phyloP scores from a whole-genome alignment of 2,797 vertebrate genomes.

The Acanthopagrus latus region DNA sequence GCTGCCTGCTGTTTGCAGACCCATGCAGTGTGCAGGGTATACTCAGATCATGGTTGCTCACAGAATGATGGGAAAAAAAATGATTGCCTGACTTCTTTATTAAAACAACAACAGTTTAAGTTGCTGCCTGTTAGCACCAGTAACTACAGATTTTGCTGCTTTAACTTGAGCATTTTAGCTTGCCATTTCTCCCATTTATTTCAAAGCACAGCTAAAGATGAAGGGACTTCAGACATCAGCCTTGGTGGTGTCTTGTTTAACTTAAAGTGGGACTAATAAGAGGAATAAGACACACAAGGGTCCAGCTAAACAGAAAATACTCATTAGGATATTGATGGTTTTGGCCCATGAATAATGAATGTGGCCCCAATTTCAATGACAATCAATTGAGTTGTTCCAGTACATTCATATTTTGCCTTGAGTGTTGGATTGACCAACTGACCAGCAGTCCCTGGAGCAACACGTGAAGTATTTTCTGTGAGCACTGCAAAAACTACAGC shows the following conservation, averaged over 20 bases:
- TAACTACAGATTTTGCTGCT: too few relatives aligned
- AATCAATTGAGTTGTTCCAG: not conserved
- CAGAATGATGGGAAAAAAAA: too few relatives aligned
- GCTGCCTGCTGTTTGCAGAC: too few relatives aligned
- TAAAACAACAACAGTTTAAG: too few relatives aligned
- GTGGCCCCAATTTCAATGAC: not conserved
- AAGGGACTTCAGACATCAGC: not conserved
- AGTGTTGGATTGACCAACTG: not conserved
- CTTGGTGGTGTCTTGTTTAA: not conserved
- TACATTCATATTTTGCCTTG: not conserved
- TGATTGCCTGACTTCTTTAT: too few relatives aligned
- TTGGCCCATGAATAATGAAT: too few relatives aligned
- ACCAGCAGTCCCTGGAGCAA: not conserved
- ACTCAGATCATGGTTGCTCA: too few relatives aligned
- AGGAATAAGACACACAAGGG: not conserved
- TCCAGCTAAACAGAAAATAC: not conserved
- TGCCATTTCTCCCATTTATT: not conserved
- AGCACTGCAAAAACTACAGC: not conserved
- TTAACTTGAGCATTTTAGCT: too few relatives aligned
- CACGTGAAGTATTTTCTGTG: not conserved
- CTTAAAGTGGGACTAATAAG: not conserved
- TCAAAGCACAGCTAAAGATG: not conserved
- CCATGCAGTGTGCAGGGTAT: too few relatives aligned
- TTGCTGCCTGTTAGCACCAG: too few relatives aligned
- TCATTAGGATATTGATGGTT: not conserved